Conservation (phyloP, 2,113 vertebrate species). For the Cynopterus brachyotis region DNA sequence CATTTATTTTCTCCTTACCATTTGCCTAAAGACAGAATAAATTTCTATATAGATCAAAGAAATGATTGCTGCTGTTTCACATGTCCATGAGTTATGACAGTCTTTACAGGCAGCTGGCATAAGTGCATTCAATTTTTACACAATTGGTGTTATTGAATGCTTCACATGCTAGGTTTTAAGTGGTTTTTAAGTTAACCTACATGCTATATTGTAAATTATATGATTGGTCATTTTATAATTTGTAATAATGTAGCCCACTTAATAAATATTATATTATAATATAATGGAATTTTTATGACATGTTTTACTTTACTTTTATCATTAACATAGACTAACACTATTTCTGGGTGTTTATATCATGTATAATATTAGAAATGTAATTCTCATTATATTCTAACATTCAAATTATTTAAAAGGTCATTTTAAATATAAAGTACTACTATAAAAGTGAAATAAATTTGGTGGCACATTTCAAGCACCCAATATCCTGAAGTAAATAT, state of each 20-base stretch:
- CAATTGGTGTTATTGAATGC: background rate
- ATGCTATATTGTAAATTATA: background rate
- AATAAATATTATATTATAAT: background rate
- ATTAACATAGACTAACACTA: background rate
- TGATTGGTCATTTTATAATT: background rate
- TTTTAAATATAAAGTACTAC: background rate
- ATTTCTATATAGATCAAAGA: background rate
- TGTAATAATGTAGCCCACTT: background rate
- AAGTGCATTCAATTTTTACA: background rate
- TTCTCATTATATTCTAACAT: background rate
- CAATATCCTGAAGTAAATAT: background rate
- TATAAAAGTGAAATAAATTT: background rate
- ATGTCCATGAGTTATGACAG: background rate
- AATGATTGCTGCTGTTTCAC: background rate
- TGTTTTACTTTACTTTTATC: background rate
- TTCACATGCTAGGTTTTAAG: background rate
- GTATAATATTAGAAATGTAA: background rate
- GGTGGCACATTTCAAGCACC: background rate
- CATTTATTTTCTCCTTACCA: slow-evolving; percentile 28
- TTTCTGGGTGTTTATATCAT: background rate
- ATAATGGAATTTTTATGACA: background rate
- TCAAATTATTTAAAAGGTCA: background rate
- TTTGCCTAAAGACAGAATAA: slow-evolving; percentile 34
- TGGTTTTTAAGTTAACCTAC: background rate
- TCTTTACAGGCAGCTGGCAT: background rate